Conservation (phyloP, 2,113 vertebrate species). For the Delphinapterus leucas region DNA sequence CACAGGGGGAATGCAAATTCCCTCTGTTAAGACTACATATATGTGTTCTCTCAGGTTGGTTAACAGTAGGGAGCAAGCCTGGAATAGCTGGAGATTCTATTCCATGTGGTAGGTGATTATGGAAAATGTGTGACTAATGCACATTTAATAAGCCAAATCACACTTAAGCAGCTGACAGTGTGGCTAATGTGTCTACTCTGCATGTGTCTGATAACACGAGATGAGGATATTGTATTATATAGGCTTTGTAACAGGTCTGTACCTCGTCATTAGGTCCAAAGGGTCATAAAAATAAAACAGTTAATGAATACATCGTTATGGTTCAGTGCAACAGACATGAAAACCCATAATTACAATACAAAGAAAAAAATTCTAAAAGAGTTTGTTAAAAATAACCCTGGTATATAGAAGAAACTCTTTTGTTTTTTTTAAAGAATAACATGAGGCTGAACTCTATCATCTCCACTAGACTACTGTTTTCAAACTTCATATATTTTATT, state of each 20-base stretch:
- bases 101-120: not conserved
- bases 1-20: not conserved
- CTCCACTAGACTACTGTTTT: not conserved
- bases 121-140: slow-evolving; percentile 31
- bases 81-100: not conserved
- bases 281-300: not conserved
- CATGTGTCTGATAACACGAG: slow-evolving; percentile 3
- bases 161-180: not conserved
- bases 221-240: not conserved
- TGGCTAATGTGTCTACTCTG: slow-evolving; percentile 18
- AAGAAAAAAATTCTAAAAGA: not conserved
- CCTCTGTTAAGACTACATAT: not conserved
- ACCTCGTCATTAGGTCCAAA: slow-evolving; percentile 8
- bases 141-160: not conserved
- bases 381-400: not conserved
- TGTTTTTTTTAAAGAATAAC: not conserved
- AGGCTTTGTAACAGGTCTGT: not conserved
- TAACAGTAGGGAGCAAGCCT: not conserved
- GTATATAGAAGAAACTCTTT: not conserved
- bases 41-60: not conserved
- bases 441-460: not conserved
- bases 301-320: not conserved
- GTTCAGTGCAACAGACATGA: not conserved
- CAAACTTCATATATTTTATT: not conserved
- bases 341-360: not conserved